Evolutionary conservation across 2,888 invertebrate genomes (phyloP).

Genomic region (Drosophila emarginata): DNA sequence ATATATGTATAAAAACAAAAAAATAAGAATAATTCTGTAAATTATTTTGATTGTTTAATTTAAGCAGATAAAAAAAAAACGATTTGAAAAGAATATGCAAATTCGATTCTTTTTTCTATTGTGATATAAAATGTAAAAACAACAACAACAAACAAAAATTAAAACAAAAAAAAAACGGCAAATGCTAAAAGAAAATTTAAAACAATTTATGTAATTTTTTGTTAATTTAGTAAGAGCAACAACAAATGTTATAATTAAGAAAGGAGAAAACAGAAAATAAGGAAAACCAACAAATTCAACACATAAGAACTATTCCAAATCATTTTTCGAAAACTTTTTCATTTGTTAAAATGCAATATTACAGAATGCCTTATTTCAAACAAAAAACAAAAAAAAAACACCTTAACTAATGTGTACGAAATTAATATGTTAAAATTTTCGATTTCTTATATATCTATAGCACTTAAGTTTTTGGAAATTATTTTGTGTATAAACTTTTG

Average conservation of each 20-base stretch:
- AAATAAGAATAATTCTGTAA: slow-evolving; percentile 68
- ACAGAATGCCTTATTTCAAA: slow-evolving; percentile 42
- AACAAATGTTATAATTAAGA: slow-evolving; percentile 29
- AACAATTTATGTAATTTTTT: slow-evolving; percentile 60
- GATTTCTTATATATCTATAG: slow-evolving; percentile 47
- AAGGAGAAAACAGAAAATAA: slow-evolving; percentile 21
- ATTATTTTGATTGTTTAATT: slow-evolving; percentile 75
- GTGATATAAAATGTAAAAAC: slow-evolving; percentile 78
- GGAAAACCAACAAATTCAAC: background rate
- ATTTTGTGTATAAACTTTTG: slow-evolving; percentile 5
- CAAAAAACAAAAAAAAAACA: slow-evolving; percentile 18
- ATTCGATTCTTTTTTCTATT: slow-evolving; percentile 81
- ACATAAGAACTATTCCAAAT: background rate
- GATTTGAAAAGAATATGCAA: slow-evolving; percentile 70
- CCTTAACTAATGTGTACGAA: slow-evolving; percentile 34
- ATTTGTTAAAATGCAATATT: slow-evolving; percentile 40
- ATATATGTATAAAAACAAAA: slow-evolving; percentile 36
- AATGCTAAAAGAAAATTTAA: slow-evolving; percentile 50
- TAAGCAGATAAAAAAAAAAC: slow-evolving; percentile 54
- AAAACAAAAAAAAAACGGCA: slow-evolving; percentile 46
- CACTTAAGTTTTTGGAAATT: slow-evolving; percentile 61
- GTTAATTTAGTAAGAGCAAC: slow-evolving; percentile 34
- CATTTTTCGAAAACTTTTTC: slow-evolving; percentile 45
- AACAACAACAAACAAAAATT: slow-evolving; percentile 41
- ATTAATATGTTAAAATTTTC: slow-evolving; percentile 19